Evolutionary conservation across 2,888 invertebrate species (phyloP), one percentile per base, ranked within the genome.

Genomic region (Hylaea fasciaria): DNA sequence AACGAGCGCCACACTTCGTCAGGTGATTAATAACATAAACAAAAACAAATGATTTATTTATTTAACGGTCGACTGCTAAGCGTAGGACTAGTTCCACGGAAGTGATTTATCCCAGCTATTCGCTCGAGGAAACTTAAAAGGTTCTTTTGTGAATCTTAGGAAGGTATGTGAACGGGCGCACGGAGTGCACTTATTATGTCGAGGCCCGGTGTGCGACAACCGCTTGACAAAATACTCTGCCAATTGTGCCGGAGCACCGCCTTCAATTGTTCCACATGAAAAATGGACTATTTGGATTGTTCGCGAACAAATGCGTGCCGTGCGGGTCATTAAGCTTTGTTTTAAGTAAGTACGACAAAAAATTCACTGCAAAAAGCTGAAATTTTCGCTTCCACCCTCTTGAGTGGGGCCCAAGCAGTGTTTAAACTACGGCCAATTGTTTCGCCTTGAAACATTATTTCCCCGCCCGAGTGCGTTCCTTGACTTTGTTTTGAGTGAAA

Each of bases 301-400:
- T 92, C 89, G 70, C 75, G 87, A 90, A 91, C 91, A 92, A 92
- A 91, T 88, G 90, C 91, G 91, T 91, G 81, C 88, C 87, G 87
- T 86, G 86, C 86, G 87, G 91, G 90, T 90, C 91, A 91, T 91
- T 92, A 91, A 83, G 90, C 90, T 88, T 91, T 91, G 91, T 91
- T 92, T 91, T 89, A 87, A 83, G 83, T 83, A 88, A 89, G 86
- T 84, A 89, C 84, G 82, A 87, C 83, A 89, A 91, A 91, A 90
- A 91, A 88, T 78, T 81, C 81, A 77, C 80, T 68, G 78, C 82
- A 76, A 84, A 90, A 89, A 85, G 82, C 83, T 80, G 74, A 85
- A 87, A 83, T 85, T 86, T 85, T 81, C 72, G 82, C 77, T 85
- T 87, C 83, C 87, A 79, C 74, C 76, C 88, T 86, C 89, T 86